Base-by-base conservation (phyloP, 1,140 invertebrate species). In the Magallana gigas region DNA sequence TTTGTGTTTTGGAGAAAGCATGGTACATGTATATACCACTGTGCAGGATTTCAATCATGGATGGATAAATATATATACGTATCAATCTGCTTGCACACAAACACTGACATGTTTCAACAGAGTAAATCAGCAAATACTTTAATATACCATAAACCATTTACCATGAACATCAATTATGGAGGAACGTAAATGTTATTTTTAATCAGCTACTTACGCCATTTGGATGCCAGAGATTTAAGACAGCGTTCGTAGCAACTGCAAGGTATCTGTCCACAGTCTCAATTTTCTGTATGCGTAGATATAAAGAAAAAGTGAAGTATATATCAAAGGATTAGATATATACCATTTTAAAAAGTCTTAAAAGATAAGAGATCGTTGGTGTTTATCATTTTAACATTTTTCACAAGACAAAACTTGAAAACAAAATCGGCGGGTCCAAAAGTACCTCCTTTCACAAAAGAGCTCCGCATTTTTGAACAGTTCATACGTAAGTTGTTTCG, bases 331-430 rank as follows among this genome's bases (percentile, higher is more conserved):
- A 16, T 16, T 16, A 14, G 14, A 62, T n/a, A 64, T n/a, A 64
- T 16, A 0, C 60, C 5, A 64, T 64, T 64, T 64, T 64, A 16
- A 36, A 3, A 12, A 5, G 5, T 29, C 68, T 12, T 76, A 29
- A 36, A 29, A 5, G 11, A 76, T 76, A 11, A 9, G 36, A 76
- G 23, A 23, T 76, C 9, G 36, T 29, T 12, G 11, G 36, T 76
- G 68, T 76, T 76, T 76, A 76, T 29, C 18, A 76, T 76, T 76
- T 48, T 36, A 76, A 12, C 18, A 76, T 76, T 76, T 76, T 64
- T 76, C 68, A 76, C 68, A 76, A 76, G 68, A 76, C 68, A 76
- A 76, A 76, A 76, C 68, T 76, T 76, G 68, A 76, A 76, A 18
- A 18, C 8, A 76, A 76, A 76, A 36, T 36, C 18, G 9, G 68